A percentile compares a stretch with the other conserved stretches of the same genome.
phyloP scores from a whole-genome alignment of 2,113 vertebrate species.

The Toxotes jaculatrix region DNA sequence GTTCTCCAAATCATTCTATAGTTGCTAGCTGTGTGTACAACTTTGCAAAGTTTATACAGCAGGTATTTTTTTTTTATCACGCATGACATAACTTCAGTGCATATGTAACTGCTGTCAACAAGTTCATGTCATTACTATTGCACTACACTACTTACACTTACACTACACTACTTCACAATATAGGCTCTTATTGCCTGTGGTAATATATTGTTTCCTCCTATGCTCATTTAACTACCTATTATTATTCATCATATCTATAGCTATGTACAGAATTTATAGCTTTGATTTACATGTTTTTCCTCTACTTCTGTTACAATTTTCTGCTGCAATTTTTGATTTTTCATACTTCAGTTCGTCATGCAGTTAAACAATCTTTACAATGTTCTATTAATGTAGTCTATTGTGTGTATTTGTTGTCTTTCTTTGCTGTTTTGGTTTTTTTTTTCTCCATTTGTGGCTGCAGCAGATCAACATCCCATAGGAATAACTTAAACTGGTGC shows the following conservation, averaged over 20 bases:
- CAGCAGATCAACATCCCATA: too few species aligned
- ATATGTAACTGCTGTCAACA: neutral
- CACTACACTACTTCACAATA: neutral
- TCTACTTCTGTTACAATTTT: too few species aligned
- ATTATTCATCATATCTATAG: neutral
- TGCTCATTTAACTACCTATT: neutral
- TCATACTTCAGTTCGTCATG: too few species aligned
- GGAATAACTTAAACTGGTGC: too few species aligned
- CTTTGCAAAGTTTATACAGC: constrained; percentile 18
- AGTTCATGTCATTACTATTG: neutral
- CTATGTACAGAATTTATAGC: neutral
- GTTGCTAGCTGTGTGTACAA: constrained; percentile 23
- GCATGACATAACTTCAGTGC: neutral
- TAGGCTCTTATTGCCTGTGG: neutral
- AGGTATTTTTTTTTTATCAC: neutral
- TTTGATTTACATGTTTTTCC: neutral
- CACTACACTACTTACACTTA: neutral
- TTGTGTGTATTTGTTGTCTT: too few species aligned
- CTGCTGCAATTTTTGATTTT: too few species aligned
- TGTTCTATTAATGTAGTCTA: too few species aligned
- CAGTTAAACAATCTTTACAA: too few species aligned
- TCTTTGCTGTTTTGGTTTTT: too few species aligned
- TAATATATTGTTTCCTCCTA: neutral
- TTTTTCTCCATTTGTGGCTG: too few species aligned
- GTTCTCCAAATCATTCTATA: constrained; percentile 14